Evolutionary conservation across 2,797 vertebrate genomes (phyloP).

Genomic region (Crax fasciolata): DNA sequence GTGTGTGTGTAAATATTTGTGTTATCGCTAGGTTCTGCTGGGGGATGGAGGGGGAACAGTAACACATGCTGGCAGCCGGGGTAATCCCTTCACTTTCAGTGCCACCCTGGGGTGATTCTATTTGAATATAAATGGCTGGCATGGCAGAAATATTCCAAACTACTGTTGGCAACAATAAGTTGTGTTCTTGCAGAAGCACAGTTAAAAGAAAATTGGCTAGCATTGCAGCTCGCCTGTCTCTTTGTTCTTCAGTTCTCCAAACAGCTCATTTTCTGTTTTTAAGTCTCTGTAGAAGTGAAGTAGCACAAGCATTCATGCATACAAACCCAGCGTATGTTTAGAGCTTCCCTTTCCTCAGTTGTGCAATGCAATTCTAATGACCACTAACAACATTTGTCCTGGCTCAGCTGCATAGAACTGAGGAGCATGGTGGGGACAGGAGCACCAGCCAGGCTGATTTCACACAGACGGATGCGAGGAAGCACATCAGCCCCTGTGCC

Average conservation of each 20-base stretch:
- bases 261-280: background rate
- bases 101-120: background rate
- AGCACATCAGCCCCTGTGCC: background rate
- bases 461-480: background rate
- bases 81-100: background rate
- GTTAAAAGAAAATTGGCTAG: background rate
- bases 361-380: background rate
- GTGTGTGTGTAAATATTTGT: conserved; percentile 60
- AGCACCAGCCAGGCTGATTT: background rate
- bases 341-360: background rate
- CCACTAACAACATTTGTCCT: background rate
- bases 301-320: background rate
- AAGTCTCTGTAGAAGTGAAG: background rate
- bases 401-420: background rate
- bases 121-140: background rate
- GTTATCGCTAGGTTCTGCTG: conserved; percentile 67
- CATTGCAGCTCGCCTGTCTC: background rate
- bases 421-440: background rate
- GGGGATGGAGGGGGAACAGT: background rate
- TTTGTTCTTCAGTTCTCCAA: background rate
- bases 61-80: background rate
- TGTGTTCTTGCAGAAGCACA: background rate
- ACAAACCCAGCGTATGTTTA: background rate
- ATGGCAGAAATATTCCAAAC: background rate
- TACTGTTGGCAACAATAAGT: background rate